Evolutionary conservation across 2,888 invertebrate species (phyloP).

Genomic region (Parochlus steinenii): DNA sequence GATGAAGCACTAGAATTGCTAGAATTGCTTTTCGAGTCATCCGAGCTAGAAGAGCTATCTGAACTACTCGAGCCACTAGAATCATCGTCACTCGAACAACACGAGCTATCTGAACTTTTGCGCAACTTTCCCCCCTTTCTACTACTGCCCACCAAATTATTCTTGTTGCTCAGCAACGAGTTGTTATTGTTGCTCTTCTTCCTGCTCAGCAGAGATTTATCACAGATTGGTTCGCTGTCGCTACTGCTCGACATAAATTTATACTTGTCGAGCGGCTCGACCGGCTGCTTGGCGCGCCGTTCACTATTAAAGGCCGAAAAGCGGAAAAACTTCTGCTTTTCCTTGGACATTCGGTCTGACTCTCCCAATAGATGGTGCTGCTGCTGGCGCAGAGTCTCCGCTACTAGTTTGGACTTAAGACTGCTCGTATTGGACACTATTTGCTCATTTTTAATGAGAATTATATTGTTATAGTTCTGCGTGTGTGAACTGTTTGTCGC

Average conservation of each 20-base stretch:
- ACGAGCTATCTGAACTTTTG: slow-evolving; percentile 5
- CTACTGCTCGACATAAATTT: slow-evolving; percentile 8
- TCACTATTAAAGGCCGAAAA: slow-evolving; percentile 60
- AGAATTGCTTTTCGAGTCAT: too few species aligned
- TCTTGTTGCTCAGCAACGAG: background rate
- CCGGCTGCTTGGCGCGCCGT: too few species aligned
- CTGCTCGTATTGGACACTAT: slow-evolving; percentile 9
- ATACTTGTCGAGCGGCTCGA: slow-evolving; percentile 9
- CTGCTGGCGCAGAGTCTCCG: slow-evolving; percentile 4
- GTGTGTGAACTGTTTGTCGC: too few species aligned
- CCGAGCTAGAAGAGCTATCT: slow-evolving; percentile 24
- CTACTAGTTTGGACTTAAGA: background rate
- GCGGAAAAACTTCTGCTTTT: slow-evolving; percentile 76
- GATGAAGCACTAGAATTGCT: too few species aligned
- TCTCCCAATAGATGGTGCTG: slow-evolving; percentile 24
- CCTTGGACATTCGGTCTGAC: slow-evolving; percentile 64
- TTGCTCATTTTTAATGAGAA: slow-evolving; percentile 8
- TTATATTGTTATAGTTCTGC: slow-evolving; percentile 6
- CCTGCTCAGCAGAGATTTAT: too few species aligned
- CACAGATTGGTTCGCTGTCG: slow-evolving; percentile 9
- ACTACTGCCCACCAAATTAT: background rate
- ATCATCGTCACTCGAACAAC: slow-evolving; percentile 18
- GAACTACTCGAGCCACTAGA: slow-evolving; percentile 24
- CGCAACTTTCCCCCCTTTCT: background rate
- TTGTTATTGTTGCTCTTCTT: background rate